Evolutionary conservation across 2,888 invertebrate genomes (phyloP).

Genomic region (Spodoptera exigua): DNA sequence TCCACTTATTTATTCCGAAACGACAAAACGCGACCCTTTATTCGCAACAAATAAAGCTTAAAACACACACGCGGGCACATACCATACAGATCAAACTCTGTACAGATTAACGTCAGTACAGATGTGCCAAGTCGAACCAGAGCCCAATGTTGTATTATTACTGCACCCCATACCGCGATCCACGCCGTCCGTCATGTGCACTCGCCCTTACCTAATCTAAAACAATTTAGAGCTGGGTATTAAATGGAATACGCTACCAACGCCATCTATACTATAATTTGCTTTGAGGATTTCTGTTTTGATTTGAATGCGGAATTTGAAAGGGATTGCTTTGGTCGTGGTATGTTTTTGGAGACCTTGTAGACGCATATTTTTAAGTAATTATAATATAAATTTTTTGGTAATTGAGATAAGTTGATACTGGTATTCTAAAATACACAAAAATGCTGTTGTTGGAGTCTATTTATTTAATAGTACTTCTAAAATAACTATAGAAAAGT

Average conservation of each 20-base stretch:
- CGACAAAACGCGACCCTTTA: not conserved
- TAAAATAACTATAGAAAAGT: no score
- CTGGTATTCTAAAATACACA: no score
- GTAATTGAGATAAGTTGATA: no score
- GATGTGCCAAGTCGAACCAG: constrained; percentile 42
- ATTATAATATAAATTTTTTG: no score
- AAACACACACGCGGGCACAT: constrained; percentile 14
- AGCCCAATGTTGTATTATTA: constrained; percentile 50
- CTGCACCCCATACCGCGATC: constrained; percentile 53
- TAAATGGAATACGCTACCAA: constrained; percentile 28
- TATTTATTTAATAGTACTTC: no score
- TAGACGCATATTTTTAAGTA: no score
- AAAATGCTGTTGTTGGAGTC: no score
- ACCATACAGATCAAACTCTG: constrained; percentile 22
- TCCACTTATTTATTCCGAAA: no score
- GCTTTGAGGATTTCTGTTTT: constrained; percentile 37
- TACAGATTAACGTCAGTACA: constrained; percentile 49
- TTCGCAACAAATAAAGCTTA: constrained; percentile 33
- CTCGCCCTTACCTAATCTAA: constrained; percentile 72
- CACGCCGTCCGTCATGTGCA: constrained; percentile 70
- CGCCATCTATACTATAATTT: constrained; percentile 50
- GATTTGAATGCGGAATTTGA: constrained; percentile 23
- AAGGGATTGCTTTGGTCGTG: not conserved
- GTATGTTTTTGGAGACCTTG: not conserved
- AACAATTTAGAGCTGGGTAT: constrained; percentile 58